Evolutionary conservation across 2,888 invertebrate species (phyloP).

Genomic region (Drosophila fulvimacula): DNA sequence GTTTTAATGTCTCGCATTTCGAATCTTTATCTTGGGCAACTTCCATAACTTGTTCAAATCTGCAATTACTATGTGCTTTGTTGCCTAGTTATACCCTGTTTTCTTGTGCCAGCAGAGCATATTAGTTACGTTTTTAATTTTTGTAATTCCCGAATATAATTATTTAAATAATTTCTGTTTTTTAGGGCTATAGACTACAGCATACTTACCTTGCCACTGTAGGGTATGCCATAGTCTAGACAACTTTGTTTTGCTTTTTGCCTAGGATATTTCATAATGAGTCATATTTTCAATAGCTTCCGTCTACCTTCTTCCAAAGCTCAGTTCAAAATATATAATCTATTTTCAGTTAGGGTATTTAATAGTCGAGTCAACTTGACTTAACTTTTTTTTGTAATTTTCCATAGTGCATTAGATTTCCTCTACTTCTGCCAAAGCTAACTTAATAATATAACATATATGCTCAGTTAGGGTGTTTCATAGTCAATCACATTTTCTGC

Average conservation of each 20-base stretch:
- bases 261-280: not conserved
- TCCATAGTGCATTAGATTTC: too few relatives aligned
- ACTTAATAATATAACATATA: not conserved
- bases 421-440: not conserved
- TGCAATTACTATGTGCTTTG: slow-evolving; percentile 1
- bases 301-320: too few relatives aligned
- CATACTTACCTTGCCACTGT: too few relatives aligned
- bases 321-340: not conserved
- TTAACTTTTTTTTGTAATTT: not conserved
- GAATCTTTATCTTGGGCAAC: slow-evolving; percentile 10
- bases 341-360: not conserved
- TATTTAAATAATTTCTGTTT: too few relatives aligned
- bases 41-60: slow-evolving; percentile 4
- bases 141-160: too few relatives aligned
- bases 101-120: not conserved
- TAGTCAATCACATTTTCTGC: not conserved
- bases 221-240: too few relatives aligned
- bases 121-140: not conserved
- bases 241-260: not conserved
- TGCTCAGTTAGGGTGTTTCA: not conserved
- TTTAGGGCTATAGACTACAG: too few relatives aligned
- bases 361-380: not conserved
- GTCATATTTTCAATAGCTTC: not conserved
- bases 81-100: not conserved
- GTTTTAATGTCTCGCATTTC: slow-evolving; percentile 3